Evolutionary conservation across 2,797 vertebrate species (phyloP).

Genomic region (Catharus ustulatus): DNA sequence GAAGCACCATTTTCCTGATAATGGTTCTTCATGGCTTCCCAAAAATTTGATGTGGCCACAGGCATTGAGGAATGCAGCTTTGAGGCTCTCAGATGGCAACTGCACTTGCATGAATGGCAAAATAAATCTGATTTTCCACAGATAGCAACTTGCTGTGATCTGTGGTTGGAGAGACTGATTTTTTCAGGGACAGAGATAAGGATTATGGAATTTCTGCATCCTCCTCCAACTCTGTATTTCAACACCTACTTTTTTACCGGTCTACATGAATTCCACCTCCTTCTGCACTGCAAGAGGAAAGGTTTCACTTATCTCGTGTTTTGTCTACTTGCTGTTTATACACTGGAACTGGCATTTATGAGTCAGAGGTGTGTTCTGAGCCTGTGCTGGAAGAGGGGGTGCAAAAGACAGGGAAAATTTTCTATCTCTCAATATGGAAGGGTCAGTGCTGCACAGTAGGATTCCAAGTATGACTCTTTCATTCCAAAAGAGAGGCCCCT

Average conservation of each 20-base stretch:
- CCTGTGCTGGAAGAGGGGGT: background rate
- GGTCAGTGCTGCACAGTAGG: background rate
- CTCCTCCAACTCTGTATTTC: background rate
- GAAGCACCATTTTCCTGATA: conserved; percentile 28
- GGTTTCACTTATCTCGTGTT: background rate
- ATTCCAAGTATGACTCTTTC: background rate
- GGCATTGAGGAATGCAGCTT: background rate
- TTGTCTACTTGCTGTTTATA: background rate
- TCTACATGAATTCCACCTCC: background rate
- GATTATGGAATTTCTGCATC: background rate
- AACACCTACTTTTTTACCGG: background rate
- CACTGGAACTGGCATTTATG: background rate
- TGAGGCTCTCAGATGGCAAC: background rate
- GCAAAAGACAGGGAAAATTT: background rate
- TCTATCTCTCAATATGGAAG: background rate
- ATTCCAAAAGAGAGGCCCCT: background rate
- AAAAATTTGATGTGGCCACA: background rate
- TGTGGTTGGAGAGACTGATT: background rate
- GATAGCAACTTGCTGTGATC: background rate
- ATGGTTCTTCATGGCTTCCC: background rate
- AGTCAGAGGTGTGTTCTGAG: background rate
- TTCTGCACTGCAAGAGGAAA: background rate
- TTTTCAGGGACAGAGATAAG: background rate
- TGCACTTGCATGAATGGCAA: background rate
- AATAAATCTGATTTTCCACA: conserved; percentile 2